A percentile compares a stretch with the other conserved stretches of the same genome.
Conservation (phyloP, 2,888 invertebrate genomes). For the Druceiella hillmani region DNA sequence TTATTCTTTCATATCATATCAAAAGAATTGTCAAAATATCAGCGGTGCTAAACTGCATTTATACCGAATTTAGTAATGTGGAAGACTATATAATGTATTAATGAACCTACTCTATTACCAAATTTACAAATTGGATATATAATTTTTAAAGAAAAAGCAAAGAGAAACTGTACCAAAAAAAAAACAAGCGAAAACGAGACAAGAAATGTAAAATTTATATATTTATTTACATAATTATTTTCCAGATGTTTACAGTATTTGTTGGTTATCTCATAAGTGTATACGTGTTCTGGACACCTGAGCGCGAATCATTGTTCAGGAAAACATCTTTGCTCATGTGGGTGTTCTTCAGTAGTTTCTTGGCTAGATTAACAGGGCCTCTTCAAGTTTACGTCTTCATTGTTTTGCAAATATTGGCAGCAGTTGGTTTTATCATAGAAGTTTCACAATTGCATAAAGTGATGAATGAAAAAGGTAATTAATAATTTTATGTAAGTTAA, state of each 20-base stretch:
- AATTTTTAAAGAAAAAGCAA: too few species aligned
- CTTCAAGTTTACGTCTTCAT: constrained; percentile 73
- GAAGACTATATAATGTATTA: too few species aligned
- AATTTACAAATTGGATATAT: too few species aligned
- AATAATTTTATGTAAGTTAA: constrained; percentile 2
- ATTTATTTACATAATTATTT: constrained; percentile 30
- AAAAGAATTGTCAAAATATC: too few species aligned
- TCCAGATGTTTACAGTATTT: constrained; percentile 62
- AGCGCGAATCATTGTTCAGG: constrained; percentile 60
- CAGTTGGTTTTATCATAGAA: constrained; percentile 59
- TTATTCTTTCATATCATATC: too few species aligned
- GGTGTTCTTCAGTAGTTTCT: constrained; percentile 68
- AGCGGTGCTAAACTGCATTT: too few species aligned
- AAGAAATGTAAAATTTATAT: too few species aligned
- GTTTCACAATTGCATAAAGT: constrained; percentile 53
- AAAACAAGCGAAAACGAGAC: too few species aligned
- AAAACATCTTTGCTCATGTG: constrained; percentile 67
- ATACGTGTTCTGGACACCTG: constrained; percentile 69
- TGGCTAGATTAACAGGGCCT: constrained; percentile 69
- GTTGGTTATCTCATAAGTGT: constrained; percentile 66
- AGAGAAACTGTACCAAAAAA: too few species aligned
- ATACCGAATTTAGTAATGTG: too few species aligned
- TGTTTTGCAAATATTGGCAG: constrained; percentile 57
- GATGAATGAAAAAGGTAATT: constrained; percentile 40
- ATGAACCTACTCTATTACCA: too few species aligned